Percentiles rank a stretch among this genome's conserved stretches.
phyloP scores from a whole-genome alignment of 2,113 vertebrate genomes.

The Budorcas taxicolor region DNA sequence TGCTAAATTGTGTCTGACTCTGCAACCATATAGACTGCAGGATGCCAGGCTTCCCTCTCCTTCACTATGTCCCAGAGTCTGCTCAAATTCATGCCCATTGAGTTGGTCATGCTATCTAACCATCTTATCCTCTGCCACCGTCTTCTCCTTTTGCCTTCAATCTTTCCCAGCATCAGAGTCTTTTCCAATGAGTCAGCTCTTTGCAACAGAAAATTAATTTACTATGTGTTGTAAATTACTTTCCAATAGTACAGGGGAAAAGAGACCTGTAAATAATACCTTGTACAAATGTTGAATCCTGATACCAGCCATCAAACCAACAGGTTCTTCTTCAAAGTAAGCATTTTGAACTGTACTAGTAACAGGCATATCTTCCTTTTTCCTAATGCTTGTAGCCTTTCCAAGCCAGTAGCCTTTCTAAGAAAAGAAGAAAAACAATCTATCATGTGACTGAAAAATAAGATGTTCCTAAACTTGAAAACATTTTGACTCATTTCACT shows the following conservation, averaged over 20 bases:
- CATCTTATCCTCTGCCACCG: background rate
- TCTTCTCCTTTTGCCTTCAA: background rate
- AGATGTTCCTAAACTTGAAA: background rate
- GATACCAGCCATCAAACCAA: conserved; percentile 85
- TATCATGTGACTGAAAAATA: background rate
- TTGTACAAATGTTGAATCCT: conserved; percentile 93
- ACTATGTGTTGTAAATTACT: background rate
- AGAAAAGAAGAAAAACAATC: background rate
- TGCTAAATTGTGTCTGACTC: background rate
- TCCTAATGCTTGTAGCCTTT: conserved; percentile 76
- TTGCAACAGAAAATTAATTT: background rate
- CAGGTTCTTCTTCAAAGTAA: conserved; percentile 90
- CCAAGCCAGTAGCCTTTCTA: conserved; percentile 93
- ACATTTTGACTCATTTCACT: background rate
- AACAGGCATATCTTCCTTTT: conserved; percentile 84
- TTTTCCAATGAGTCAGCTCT: background rate
- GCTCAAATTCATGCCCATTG: background rate
- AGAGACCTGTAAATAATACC: conserved; percentile 74
- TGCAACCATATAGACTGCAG: background rate
- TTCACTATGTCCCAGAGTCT: background rate
- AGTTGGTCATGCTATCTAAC: background rate
- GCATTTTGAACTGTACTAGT: conserved; percentile 83
- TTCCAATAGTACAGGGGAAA: background rate
- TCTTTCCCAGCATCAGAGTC: background rate
- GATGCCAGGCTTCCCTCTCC: background rate